A percentile compares a stretch with the other conserved stretches of the same genome.
Conservation (phyloP, 2,797 vertebrate genomes). For the Propithecus deckenii region DNA sequence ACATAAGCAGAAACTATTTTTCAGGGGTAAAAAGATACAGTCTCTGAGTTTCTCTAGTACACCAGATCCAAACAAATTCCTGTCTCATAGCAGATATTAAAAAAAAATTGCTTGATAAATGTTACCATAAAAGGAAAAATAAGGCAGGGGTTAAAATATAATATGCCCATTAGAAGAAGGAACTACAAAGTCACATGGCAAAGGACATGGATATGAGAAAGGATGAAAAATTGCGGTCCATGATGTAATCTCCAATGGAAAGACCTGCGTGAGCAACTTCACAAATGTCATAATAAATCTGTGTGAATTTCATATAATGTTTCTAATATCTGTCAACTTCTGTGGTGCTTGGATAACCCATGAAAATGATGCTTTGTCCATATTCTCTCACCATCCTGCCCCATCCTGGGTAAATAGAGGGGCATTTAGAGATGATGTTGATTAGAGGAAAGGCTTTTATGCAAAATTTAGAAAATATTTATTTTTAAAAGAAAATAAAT, state of each 20-base stretch:
- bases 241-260: rapidly evolving
- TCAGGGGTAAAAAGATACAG: neutral
- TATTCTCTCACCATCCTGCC: neutral
- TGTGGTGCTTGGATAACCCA: neutral
- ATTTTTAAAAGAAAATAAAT: constrained; percentile 61
- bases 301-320: neutral
- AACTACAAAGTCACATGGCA: neutral
- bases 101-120: neutral
- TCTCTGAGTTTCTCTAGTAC: neutral
- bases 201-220: too few relatives aligned
- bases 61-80: neutral
- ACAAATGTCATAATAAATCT: neutral
- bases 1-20: neutral
- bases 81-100: neutral
- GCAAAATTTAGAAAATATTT: constrained; percentile 29
- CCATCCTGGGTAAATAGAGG: neutral
- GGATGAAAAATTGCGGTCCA: neutral
- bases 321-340: neutral
- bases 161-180: neutral
- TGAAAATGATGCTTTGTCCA: neutral
- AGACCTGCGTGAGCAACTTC: neutral
- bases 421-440: neutral
- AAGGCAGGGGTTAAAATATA: neutral
- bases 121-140: neutral
- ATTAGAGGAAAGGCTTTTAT: neutral